Base-by-base conservation (phyloP, 2,113 vertebrate genomes). In the Archilochus colubris region DNA sequence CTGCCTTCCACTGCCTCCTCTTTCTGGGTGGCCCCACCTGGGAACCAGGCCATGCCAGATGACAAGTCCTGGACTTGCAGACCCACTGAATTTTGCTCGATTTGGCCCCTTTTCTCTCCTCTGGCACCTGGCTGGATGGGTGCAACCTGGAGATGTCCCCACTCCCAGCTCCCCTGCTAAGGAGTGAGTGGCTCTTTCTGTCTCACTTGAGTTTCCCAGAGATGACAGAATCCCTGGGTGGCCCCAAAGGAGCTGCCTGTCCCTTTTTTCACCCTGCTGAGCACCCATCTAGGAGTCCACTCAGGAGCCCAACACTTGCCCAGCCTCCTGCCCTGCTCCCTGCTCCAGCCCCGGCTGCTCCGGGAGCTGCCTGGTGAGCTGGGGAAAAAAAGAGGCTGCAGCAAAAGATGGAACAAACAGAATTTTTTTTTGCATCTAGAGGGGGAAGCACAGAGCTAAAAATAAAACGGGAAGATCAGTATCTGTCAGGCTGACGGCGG, bases 371-470 rank as follows among this genome's bases (percentile, higher is more conserved):
- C 96, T 94, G 95, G 90, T 70, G 93, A 94, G 91, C 97, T 30
- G 48, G 75, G 86, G 97, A 97, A 86, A 96, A 94, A 94, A 96
- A 84, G 95, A 97, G 90, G 77, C 94, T 96, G 97, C 97, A 92
- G 97, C 96, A 88, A 94, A 94, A 95, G 97, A 95, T 95, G 98
- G 98, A 98, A 98, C 97, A 98, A 98, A 98, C 98, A 98, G 97
- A 97, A 97, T 98, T 98, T 98, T 98, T 97, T 98, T 98, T 98
- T 98, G 97, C 97, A 98, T 98, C 98, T 98, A 98, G 98, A 98
- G 98, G 98, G 98, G 98, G 98, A 98, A 98, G 98, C 98, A 98
- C 98, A 98, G 98, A 98, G 98, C 98, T 98, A 98, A 98, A 98
- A 98, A 98, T 98, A 98, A 98, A 98, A 98, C 96, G 96, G 96